A percentile compares a stretch with the other conserved stretches of the same genome.
Evolutionary conservation across 2,888 invertebrate genomes (phyloP).

Genomic region (Aleiodes leptofemur): DNA sequence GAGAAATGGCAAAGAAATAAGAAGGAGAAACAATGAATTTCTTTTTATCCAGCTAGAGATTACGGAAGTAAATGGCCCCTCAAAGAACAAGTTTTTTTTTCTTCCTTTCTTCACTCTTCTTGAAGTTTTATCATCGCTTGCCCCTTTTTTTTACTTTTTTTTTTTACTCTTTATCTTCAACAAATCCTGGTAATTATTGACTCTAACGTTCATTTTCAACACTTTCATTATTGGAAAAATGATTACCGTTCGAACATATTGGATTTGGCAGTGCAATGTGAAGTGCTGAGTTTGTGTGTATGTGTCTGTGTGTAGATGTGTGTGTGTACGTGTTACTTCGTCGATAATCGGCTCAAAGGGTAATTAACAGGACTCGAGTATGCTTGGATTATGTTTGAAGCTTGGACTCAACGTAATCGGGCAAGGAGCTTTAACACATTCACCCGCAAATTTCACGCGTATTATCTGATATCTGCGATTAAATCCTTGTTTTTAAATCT

Average conservation of each 20-base stretch:
- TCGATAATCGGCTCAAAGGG: slow-evolving; percentile 30
- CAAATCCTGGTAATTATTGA: slow-evolving; percentile 10
- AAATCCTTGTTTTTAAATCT: no score
- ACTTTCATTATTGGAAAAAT: slow-evolving; percentile 16
- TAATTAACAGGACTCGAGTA: slow-evolving; percentile 5
- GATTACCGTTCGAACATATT: not conserved
- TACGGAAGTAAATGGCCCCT: slow-evolving; percentile 11
- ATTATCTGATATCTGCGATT: no score
- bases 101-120: no score
- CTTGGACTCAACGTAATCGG: slow-evolving; percentile 10
- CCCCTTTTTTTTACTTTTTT: no score
- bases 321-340: slow-evolving; percentile 12
- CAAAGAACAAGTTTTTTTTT: not conserved
- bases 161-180: no score
- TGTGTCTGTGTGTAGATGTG: not conserved
- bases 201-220: not conserved
- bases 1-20: not conserved
- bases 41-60: slow-evolving; percentile 7
- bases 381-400: slow-evolving; percentile 24
- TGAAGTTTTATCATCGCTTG: no score
- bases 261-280: slow-evolving; percentile 6
- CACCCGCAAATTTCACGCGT: not conserved
- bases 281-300: not conserved
- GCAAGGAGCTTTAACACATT: slow-evolving; percentile 20
- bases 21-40: not conserved